Conservation (phyloP, 2,113 vertebrate species). For the Apteryx owenii region DNA sequence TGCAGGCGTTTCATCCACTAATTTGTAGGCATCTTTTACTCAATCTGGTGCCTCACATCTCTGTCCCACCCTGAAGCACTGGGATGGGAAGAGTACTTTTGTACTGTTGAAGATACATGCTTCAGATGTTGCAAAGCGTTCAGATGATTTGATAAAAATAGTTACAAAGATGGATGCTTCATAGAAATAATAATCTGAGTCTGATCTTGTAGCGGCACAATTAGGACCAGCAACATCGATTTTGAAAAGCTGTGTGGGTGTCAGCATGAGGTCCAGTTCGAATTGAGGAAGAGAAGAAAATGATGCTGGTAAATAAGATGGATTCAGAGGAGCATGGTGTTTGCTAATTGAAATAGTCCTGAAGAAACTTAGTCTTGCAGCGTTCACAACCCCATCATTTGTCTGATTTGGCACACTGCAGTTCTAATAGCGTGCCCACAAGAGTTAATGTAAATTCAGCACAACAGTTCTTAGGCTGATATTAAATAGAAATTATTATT, state of each 20-base stretch:
- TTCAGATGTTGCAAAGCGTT: neutral
- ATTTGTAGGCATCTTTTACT: neutral
- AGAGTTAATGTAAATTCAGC: neutral
- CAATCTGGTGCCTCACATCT: neutral
- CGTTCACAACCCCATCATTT: neutral
- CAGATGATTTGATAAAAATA: neutral
- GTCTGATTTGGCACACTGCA: neutral
- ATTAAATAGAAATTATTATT: conserved; percentile 22
- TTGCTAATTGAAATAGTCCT: neutral
- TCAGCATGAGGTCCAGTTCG: neutral
- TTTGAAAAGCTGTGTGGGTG: neutral
- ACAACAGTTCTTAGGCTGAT: neutral
- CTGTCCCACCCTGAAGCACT: neutral
- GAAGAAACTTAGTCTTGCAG: neutral
- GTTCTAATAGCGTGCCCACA: neutral
- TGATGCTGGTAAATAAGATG: neutral
- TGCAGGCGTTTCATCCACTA: neutral
- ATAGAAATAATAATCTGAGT: neutral
- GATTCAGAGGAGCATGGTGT: neutral
- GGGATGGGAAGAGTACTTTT: neutral
- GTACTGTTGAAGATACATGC: neutral
- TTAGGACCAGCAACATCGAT: neutral
- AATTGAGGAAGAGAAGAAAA: neutral
- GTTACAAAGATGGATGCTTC: neutral
- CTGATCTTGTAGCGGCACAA: neutral